Evolutionary conservation across 2,888 invertebrate species (phyloP), one percentile per base, ranked within the genome.

Genomic region (Tenthredo distinguenda): DNA sequence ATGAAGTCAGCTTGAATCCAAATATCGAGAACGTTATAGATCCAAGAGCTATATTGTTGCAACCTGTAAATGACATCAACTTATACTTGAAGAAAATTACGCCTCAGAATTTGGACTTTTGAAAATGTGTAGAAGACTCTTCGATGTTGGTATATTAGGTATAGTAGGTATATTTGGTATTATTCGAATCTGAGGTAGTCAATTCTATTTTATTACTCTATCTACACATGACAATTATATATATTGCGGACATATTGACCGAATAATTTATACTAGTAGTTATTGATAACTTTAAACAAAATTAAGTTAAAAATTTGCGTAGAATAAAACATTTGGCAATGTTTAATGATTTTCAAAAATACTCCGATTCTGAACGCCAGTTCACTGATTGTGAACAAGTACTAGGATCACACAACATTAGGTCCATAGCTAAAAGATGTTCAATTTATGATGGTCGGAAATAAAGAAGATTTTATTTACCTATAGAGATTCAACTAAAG

Each of bases 1-100:
- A 91, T 62, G 89, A 92, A 85, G 87, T 92, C 12, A 86, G 88
- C 0, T 18, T 90, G 4, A 89, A 91, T 86, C 79, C 79, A 7
- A 47, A 79, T 40, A 10, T 21, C 15, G 79, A 79, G 9, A 79
- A 34, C 21, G 55, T 21, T 15, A 15, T 79, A 37, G 58, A 58
- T 62, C 37, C 58, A 18, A 79, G 31, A 58, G 18, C 79, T 21
- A 79, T 79, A 79, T 58, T 79, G n/a, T 37, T 79, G 12, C 26
- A 26, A 40, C 79, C 79, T 1, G 21, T 58, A 12, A 62, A 58
- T 6, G 79, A 79, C 21, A n/a, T 79, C n/a, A 7, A 77, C n/a
- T 18, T 77, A 26, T 77, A 55, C 55, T n/a, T 77, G 77, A 77
- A 77, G 55, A 77, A 77, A 77, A 77, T 77, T 77, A 21, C 10